Percentiles rank a stretch among this genome's conserved stretches.
phyloP scores from a whole-genome alignment of 2,113 vertebrate genomes.

The Bettongia penicillata region DNA sequence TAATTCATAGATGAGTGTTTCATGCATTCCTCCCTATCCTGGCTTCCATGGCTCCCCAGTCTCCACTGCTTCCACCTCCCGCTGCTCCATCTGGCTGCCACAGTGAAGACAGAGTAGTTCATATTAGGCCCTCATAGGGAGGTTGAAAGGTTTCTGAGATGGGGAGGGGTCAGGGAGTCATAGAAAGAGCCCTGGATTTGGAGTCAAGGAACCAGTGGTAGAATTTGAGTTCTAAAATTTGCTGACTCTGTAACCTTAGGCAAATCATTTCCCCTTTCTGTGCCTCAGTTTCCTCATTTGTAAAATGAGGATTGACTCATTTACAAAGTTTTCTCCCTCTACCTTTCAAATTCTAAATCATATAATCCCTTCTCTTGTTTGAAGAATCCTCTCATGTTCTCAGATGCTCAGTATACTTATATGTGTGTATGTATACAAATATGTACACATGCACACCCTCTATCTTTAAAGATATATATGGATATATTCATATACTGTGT shows the following conservation, averaged over 20 bases:
- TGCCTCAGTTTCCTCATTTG: background rate
- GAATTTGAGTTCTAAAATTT: background rate
- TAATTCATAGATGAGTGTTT: background rate
- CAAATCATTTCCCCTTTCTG: background rate
- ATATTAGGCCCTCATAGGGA: background rate
- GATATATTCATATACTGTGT: background rate
- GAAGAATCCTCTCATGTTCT: background rate
- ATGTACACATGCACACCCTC: background rate
- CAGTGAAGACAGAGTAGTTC: background rate
- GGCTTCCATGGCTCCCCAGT: rapidly evolving
- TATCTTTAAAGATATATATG: background rate
- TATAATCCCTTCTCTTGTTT: background rate
- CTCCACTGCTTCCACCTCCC: background rate
- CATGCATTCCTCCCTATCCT: background rate
- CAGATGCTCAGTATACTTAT: background rate
- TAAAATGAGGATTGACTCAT: background rate
- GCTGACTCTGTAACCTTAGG: background rate
- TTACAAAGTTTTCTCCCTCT: background rate
- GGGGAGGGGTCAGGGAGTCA: background rate
- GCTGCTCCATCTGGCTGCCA: background rate
- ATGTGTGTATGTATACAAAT: background rate
- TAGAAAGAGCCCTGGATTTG: background rate
- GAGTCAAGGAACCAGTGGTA: background rate
- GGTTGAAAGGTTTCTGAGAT: background rate
- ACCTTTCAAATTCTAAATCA: background rate